A percentile compares a stretch with the other conserved stretches of the same genome.
Conservation (phyloP, 92 coral and sea anemone species). For the Ricordea florida region DNA sequence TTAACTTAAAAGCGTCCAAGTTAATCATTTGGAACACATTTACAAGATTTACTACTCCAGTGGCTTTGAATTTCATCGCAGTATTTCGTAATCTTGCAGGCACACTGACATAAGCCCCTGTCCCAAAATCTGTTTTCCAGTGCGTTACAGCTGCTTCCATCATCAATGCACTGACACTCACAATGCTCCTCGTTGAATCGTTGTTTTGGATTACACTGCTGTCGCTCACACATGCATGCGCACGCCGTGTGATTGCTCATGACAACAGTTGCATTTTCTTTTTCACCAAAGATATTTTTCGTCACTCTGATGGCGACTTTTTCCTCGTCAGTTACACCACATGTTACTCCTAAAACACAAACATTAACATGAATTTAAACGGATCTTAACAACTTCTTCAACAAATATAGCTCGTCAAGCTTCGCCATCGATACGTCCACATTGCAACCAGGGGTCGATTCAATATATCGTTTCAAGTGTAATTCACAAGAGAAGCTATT, state of each 20-base stretch:
- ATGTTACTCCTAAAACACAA: no score
- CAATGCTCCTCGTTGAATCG: neutral
- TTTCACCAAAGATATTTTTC: no score
- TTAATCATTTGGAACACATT: neutral
- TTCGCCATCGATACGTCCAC: no score
- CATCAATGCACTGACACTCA: neutral
- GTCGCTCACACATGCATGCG: neutral
- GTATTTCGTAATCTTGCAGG: neutral
- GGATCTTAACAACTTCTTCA: no score
- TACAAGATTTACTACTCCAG: neutral
- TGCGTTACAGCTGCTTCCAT: neutral
- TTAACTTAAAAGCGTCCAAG: no score
- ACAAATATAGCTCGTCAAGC: no score
- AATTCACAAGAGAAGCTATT: no score
- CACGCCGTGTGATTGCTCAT: constrained; percentile 13
- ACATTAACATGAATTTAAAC: no score
- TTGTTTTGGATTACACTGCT: neutral
- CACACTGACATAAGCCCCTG: neutral
- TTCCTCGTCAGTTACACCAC: neutral
- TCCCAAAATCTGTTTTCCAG: neutral
- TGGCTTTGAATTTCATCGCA: neutral
- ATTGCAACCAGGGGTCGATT: no score
- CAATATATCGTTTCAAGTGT: no score
- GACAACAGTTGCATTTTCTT: neutral
- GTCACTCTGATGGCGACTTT: neutral